These are phyloP conservation scores for Agapostemon virescens DNA, from an alignment of 2,888 invertebrate genomes.

Conservation along the genomic window DNA sequence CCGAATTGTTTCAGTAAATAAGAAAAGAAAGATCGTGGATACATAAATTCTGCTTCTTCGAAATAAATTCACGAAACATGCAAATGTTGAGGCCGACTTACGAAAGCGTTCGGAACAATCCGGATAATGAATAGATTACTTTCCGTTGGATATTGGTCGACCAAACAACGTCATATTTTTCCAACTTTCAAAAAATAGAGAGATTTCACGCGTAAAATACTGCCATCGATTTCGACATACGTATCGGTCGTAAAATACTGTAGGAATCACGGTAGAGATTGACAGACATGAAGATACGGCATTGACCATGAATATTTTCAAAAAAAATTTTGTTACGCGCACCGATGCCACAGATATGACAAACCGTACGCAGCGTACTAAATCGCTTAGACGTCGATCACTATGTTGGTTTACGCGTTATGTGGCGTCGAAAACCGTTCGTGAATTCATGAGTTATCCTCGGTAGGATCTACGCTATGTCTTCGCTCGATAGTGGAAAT, in stretches of 20 bases:
- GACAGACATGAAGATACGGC: constrained; percentile 10
- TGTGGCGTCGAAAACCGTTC: neutral
- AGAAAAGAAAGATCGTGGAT: neutral
- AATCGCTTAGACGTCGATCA: neutral
- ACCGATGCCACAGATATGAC: neutral
- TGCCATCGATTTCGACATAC: neutral
- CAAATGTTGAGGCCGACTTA: neutral
- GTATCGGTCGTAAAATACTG: neutral
- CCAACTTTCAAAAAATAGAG: neutral
- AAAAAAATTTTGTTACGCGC: neutral
- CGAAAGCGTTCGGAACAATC: neutral
- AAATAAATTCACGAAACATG: neutral
- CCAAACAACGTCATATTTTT: constrained; percentile 1
- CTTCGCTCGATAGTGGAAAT: neutral
- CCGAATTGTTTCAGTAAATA: neutral
- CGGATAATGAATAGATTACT: neutral
- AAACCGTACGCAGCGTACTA: neutral
- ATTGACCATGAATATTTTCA: neutral
- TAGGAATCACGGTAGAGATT: constrained; percentile 10
- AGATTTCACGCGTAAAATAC: neutral
- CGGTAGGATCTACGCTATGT: neutral
- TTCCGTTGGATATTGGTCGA: neutral
- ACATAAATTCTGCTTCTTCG: neutral
- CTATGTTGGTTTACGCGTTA: neutral
- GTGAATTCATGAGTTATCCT: neutral